phyloP scores from a whole-genome alignment of 2,888 invertebrate species.

The Drosophila nr. perissopoda region DNA sequence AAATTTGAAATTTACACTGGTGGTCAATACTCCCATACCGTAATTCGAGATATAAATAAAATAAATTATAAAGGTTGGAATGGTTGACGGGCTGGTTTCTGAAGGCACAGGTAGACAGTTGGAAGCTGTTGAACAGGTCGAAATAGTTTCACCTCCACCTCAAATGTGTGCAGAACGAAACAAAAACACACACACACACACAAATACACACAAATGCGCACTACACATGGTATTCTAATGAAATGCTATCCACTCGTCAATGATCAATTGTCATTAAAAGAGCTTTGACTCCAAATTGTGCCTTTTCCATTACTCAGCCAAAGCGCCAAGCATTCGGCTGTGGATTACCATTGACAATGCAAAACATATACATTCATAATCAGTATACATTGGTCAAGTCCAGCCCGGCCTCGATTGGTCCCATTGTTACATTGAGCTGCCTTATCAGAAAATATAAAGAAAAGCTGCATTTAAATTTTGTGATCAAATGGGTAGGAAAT shows the following conservation, averaged over 20 bases:
- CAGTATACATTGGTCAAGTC: slow-evolving; percentile 10
- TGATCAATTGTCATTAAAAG: slow-evolving; percentile 84
- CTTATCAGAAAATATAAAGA: not conserved
- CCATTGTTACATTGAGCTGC: not conserved
- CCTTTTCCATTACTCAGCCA: slow-evolving; percentile 37
- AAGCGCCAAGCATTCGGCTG: slow-evolving; percentile 21
- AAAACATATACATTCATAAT: slow-evolving; percentile 3
- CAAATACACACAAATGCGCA: slow-evolving; percentile 47
- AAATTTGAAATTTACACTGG: slow-evolving; percentile 80
- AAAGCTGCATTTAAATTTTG: not conserved
- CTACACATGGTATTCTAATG: slow-evolving; percentile 79
- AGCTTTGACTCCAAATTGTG: slow-evolving; percentile 80
- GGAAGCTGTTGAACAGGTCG: slow-evolving; percentile 81
- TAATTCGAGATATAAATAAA: slow-evolving; percentile 79
- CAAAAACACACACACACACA: slow-evolving; percentile 44
- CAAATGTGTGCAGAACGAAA: slow-evolving; percentile 68
- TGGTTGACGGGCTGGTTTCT: slow-evolving; percentile 68
- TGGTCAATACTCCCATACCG: slow-evolving; percentile 83
- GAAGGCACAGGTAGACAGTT: slow-evolving; percentile 70
- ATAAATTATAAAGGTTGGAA: slow-evolving; percentile 77
- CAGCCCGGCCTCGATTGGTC: not conserved
- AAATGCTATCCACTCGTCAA: slow-evolving; percentile 83
- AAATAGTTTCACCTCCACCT: slow-evolving; percentile 77
- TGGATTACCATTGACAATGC: slow-evolving; percentile 12
- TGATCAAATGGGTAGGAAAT: not conserved